These are phyloP conservation scores for Acanthochromis polyacanthus DNA, from an alignment of 2,113 vertebrate genomes.

Conservation along the genomic window DNA sequence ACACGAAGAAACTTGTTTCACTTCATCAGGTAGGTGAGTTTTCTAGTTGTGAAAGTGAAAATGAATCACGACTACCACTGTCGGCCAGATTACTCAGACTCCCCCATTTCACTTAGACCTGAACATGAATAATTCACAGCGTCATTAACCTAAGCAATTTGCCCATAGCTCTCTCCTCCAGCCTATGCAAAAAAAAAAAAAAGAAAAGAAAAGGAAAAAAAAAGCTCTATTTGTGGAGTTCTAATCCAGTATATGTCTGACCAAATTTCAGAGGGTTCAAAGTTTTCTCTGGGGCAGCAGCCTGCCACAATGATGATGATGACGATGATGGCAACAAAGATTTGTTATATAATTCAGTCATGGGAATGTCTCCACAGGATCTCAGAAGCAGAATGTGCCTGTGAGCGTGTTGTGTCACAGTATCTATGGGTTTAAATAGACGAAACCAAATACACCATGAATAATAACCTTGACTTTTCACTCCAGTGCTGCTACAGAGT, in stretches of 20 bases:
- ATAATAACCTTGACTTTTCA: conserved; percentile 34
- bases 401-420: conserved; percentile 17
- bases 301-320: conserved; percentile 48
- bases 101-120: conserved; percentile 60
- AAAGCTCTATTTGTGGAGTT: conserved; percentile 61
- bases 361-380: conserved; percentile 18
- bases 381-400: conserved; percentile 34
- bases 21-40: conserved; percentile 18
- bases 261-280: conserved; percentile 60
- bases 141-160: conserved; percentile 80
- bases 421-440: conserved; percentile 40
- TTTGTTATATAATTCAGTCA: conserved; percentile 60
- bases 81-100: conserved; percentile 60
- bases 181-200: conserved; percentile 38
- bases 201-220: background rate
- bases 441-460: conserved; percentile 17
- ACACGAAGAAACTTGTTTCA: background rate
- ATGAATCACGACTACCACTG: conserved; percentile 30
- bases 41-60: conserved; percentile 29
- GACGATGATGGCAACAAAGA: conserved; percentile 47
- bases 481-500: no score
- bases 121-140: conserved; percentile 78
- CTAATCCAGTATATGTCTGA: conserved; percentile 58
- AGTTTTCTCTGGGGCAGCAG: conserved; percentile 53
- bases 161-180: conserved; percentile 67